These are phyloP conservation scores for Apteryx owenii DNA, from an alignment of 2,113 vertebrate genomes.

Conservation along the genomic window DNA sequence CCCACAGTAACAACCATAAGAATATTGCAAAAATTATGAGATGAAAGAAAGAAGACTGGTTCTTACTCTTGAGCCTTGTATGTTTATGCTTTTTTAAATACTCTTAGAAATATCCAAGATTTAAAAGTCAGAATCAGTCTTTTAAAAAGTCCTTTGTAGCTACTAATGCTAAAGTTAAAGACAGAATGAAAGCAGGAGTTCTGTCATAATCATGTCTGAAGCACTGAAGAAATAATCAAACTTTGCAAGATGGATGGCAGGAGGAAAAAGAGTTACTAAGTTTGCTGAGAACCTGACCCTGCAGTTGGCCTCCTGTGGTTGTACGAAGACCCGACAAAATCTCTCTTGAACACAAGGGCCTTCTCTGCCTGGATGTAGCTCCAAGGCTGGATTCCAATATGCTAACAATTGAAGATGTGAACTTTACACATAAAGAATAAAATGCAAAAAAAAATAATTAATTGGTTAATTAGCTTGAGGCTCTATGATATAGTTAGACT, in stretches of 20 bases:
- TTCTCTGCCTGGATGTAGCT: background rate
- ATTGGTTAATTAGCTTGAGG: background rate
- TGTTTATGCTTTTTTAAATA: background rate
- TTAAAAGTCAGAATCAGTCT: background rate
- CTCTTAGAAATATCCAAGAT: background rate
- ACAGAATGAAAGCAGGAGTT: background rate
- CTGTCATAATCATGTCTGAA: background rate
- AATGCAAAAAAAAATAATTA: background rate
- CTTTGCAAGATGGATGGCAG: background rate
- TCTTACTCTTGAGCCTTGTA: background rate
- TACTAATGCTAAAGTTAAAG: background rate
- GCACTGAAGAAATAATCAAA: background rate
- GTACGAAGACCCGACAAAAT: background rate
- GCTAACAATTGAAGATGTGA: background rate
- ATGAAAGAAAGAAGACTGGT: background rate
- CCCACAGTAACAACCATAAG: background rate
- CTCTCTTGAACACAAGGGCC: background rate
- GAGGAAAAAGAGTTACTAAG: background rate
- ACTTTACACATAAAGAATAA: background rate
- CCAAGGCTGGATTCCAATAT: background rate
- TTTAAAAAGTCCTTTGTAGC: background rate
- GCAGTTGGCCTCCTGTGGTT: background rate
- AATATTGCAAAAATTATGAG: background rate
- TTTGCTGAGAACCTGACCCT: background rate
- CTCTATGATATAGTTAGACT: background rate